These are phyloP conservation scores for Climacteris rufus DNA, from an alignment of 2,113 vertebrate species.

Conservation along the genomic window DNA sequence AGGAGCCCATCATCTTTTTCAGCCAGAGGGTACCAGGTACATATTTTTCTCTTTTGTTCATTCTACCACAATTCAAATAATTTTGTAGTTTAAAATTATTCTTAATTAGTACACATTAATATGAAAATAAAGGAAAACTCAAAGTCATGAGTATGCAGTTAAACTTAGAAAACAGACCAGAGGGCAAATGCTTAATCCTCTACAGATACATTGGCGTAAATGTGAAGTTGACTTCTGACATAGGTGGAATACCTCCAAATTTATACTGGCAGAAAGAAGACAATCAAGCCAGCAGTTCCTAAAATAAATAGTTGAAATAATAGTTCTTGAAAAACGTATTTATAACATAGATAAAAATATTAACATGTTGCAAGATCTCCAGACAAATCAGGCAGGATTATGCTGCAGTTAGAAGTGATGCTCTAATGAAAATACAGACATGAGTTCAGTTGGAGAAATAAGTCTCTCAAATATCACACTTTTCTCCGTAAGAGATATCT, in stretches of 20 bases:
- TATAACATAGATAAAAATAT: background rate
- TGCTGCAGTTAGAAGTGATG: background rate
- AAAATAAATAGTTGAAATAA: background rate
- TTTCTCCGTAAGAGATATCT: background rate
- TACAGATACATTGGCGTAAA: background rate
- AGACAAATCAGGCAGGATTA: background rate
- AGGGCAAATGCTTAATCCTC: background rate
- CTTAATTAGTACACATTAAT: background rate
- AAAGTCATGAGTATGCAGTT: background rate
- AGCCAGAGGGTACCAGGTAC: background rate
- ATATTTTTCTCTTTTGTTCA: background rate
- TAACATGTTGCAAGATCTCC: background rate
- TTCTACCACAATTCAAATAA: background rate
- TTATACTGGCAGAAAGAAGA: background rate
- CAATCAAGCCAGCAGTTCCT: background rate
- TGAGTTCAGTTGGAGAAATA: background rate
- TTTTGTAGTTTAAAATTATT: background rate
- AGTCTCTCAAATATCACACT: background rate
- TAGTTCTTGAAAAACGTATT: background rate
- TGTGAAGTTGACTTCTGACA: background rate
- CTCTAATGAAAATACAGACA: background rate
- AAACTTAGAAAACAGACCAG: background rate
- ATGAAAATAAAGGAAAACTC: background rate
- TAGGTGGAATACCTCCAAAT: background rate
- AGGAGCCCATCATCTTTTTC: background rate